Base-by-base conservation (phyloP, 2,797 vertebrate species). In the Buceros bicornis region DNA sequence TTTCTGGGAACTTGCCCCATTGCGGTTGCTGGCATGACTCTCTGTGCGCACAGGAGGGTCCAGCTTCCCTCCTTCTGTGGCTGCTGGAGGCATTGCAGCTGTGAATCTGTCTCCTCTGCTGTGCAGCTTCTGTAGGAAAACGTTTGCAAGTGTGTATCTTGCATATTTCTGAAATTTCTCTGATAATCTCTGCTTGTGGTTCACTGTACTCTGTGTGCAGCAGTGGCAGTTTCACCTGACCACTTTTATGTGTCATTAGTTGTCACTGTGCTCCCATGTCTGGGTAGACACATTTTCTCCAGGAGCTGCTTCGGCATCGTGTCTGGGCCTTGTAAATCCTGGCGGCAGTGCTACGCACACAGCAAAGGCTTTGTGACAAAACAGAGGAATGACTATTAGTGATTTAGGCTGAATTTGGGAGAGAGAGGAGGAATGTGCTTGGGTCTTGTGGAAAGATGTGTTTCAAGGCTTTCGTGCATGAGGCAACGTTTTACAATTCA, bases 321-420 rank as follows among this genome's bases (percentile, higher is more conserved):
- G 35, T 60, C 88, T 74, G 82, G 85, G 86, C 93, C 95, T 82
- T 79, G 62, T 88, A 91, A 96, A 91, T 82, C 94, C 77, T 45
- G 89, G 70, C 72, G 79, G 62, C 90, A 33, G 31, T 0, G 8
- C 50, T 24, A 1, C 0, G 0, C 43, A 2, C 0, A 0, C 60
- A 51, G 66, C 62, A 66, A 51, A 67, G 64, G 56, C 77, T 93
- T 76, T 69, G 89, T 79, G 85, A 91, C 85, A 90, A 83, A 90
- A 86, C 1, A 48, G 54, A 57, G 53, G 21, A 76, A 66, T 33
- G 85, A 79, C 82, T 72, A 95, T 92, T 96, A 92, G 89, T 37
- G 85, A 53, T 0, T 40, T 40, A 40, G 21, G 22, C 50, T 90
- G 73, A 66, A 62, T 91, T 91, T 21, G 3, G 47, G 48, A 90